These are phyloP conservation scores for Oxyura jamaicensis DNA, from an alignment of 2,113 vertebrate species.

Conservation along the genomic window DNA sequence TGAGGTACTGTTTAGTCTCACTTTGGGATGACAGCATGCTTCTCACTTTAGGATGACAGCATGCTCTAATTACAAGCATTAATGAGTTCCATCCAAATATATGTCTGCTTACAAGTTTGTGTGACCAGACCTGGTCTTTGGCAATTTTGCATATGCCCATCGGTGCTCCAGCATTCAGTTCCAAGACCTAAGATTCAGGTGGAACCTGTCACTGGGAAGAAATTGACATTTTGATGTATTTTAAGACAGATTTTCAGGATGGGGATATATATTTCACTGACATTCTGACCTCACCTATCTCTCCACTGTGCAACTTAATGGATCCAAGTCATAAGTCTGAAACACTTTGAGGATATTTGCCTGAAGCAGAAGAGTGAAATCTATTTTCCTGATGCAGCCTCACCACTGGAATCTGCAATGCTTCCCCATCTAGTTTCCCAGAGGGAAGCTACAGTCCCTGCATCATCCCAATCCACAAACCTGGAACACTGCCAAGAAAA, in stretches of 20 bases:
- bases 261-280: not conserved
- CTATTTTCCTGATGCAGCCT: not conserved
- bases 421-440: not conserved
- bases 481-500: constrained; percentile 9
- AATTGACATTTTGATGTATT: not conserved
- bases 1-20: not conserved
- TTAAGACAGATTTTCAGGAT: not conserved
- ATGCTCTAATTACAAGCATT: not conserved
- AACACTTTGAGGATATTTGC: not conserved
- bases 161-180: not conserved
- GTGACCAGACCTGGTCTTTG: not conserved
- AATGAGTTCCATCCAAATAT: not conserved
- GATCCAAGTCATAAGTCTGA: not conserved
- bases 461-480: not conserved
- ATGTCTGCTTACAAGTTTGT: not conserved
- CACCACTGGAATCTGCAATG: not conserved
- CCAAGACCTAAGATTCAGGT: not conserved
- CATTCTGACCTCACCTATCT: not conserved
- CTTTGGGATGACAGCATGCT: not conserved
- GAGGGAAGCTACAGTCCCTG: not conserved
- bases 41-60: not conserved
- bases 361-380: not conserved
- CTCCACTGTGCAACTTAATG: not conserved
- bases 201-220: not conserved
- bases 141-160: not conserved